Evolutionary conservation across 2,888 invertebrate genomes (phyloP), one percentile per base, ranked within the genome.

Genomic region (Ophion slaviceki): DNA sequence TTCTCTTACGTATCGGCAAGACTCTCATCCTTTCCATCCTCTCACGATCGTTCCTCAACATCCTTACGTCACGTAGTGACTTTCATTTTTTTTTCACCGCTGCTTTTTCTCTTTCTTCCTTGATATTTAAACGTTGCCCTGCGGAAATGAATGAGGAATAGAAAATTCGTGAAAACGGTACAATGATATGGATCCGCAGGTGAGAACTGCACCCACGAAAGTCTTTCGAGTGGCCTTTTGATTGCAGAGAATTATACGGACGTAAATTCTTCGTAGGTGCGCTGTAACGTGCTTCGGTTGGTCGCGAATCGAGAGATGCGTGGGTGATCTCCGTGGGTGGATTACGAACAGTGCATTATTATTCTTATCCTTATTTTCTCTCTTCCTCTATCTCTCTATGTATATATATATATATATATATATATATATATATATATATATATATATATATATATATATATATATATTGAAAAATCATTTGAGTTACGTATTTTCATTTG

Each of bases 251-350:
- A 53, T 68, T 78, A 57, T 78, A 57, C 45, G 77, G 61, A 66
- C 62, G 62, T 64, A n/a, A 80, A 64, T 72, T 80, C 72, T 64
- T 57, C 70, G 24, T 6, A 7, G 40, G 14, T 72, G 36, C 71
- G 53, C 71, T 71, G 71, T 78, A 82, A 72, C 20, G 36, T 28
- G 81, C 53, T 66, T 61, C 71, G 62, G 72, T 77, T 47, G 80
- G 40, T 57, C 66, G 80, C 62, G 62, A 81, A 78, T 62, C 67
- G 77, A 80, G 61, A 86, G 75, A 76, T 57, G 68, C 88, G 90
- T 90, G 89, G 90, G 90, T 82, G 88, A 66, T 47, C 53, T 14
- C 61, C 32, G 88, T 89, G 86, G 89, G 90, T 89, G 90, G 87
- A 80, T 81, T 86, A 79, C 85, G 62, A 47, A 84, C 76, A 82